Conservation (phyloP, 2,888 invertebrate genomes). For the Aethes cnicana region DNA sequence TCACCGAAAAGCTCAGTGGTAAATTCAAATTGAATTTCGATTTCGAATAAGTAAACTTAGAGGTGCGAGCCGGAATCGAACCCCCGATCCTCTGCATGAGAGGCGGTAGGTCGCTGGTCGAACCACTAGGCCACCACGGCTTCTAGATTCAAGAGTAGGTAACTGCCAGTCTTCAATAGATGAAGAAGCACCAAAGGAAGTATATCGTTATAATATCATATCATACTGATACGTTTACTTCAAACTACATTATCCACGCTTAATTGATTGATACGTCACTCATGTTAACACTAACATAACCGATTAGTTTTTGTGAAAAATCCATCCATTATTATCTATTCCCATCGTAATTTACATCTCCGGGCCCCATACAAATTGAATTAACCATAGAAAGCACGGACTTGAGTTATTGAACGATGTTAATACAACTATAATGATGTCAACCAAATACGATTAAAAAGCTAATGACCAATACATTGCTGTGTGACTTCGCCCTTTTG, state of each 20-base stretch:
- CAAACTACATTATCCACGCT: background rate
- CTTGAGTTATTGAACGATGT: constrained; percentile 11
- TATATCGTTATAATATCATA: too few species aligned
- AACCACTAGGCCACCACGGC: too few species aligned
- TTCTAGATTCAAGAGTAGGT: too few species aligned
- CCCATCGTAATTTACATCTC: constrained; percentile 51
- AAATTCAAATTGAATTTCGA: too few species aligned
- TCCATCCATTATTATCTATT: constrained; percentile 42
- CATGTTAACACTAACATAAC: constrained; percentile 1
- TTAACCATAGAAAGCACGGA: constrained; percentile 8
- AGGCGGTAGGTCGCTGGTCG: too few species aligned
- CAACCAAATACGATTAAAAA: constrained; percentile 1
- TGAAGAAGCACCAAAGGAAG: too few species aligned
- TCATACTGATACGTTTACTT: too few species aligned
- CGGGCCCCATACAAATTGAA: constrained; percentile 24
- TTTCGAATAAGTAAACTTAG: too few species aligned
- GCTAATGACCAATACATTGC: background rate
- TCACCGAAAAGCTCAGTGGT: too few species aligned
- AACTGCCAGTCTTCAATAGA: too few species aligned
- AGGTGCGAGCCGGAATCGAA: too few species aligned
- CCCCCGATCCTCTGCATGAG: too few species aligned
- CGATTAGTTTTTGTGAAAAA: constrained; percentile 14
- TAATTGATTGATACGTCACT: constrained; percentile 16
- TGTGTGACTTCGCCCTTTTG: background rate
- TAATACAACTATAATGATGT: constrained; percentile 18